Evolutionary conservation across 2,113 vertebrate species (phyloP).

Genomic region (Aegotheles bennettii): DNA sequence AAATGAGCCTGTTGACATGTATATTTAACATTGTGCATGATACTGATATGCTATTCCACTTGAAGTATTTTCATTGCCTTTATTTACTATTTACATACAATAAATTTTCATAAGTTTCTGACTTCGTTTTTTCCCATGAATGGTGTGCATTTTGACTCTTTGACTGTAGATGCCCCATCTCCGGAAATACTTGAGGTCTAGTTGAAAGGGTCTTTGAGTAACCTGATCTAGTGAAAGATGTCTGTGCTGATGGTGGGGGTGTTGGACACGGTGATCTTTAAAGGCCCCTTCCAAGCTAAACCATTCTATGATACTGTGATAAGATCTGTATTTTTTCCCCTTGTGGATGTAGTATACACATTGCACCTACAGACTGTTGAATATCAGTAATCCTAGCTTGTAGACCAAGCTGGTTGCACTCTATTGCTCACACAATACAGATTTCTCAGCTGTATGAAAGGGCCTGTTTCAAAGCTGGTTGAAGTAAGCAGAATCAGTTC

Average conservation of each 20-base stretch:
- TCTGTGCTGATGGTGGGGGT: not conserved
- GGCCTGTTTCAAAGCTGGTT: not conserved
- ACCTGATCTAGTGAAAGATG: not conserved
- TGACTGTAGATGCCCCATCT: not conserved
- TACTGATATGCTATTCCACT: not conserved
- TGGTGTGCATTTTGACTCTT: not conserved
- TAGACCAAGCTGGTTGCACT: not conserved
- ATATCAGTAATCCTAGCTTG: not conserved
- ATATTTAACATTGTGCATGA: not conserved
- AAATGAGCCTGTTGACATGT: not conserved
- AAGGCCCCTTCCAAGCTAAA: not conserved
- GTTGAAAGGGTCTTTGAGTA: not conserved
- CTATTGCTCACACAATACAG: not conserved
- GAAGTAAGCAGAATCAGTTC: not conserved
- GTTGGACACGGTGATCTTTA: not conserved
- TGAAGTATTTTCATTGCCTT: not conserved
- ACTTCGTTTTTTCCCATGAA: not conserved
- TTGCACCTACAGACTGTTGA: rapidly evolving
- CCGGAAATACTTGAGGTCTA: not conserved
- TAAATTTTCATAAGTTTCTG: not conserved
- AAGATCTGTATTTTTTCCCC: not conserved
- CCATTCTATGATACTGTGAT: not conserved
- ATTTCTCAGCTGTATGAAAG: not conserved
- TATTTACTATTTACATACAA: not conserved
- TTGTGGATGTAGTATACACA: too few relatives aligned